phyloP scores from a whole-genome alignment of 1,140 invertebrate genomes.

The Telenomus remus region DNA sequence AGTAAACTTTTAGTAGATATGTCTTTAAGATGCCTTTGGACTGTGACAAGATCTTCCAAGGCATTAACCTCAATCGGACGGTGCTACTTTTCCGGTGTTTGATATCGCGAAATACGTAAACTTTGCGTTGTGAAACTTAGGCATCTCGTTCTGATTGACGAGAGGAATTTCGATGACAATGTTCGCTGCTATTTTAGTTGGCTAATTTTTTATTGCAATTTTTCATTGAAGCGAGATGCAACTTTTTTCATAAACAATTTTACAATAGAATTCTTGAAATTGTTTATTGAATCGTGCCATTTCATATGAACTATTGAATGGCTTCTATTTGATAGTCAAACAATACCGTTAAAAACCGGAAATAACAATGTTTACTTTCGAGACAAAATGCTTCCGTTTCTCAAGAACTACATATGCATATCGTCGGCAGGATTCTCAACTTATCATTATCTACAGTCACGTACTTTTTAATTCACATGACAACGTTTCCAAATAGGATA shows the following conservation, averaged over 20 bases:
- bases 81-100: conserved; percentile 44
- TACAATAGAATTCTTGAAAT: conserved; percentile 29
- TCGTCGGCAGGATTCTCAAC: conserved; percentile 25
- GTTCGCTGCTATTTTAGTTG: too few relatives aligned
- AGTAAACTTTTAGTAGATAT: conserved; percentile 22
- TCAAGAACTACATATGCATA: conserved; percentile 18
- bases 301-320: too few relatives aligned
- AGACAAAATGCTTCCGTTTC: conserved; percentile 43
- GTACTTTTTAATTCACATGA: conserved; percentile 5
- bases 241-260: too few relatives aligned
- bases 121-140: conserved; percentile 19
- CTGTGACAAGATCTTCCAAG: conserved; percentile 39
- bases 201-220: too few relatives aligned
- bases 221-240: too few relatives aligned
- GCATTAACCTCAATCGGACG: conserved; percentile 40
- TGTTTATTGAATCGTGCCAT: too few relatives aligned
- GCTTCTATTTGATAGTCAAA: conserved; percentile 14
- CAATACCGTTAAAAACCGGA: conserved; percentile 47
- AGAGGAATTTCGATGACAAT: conserved; percentile 21
- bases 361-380: conserved; percentile 30
- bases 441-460: conserved; percentile 28
- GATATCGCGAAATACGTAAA: conserved; percentile 31
- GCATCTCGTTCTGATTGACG: conserved; percentile 28
- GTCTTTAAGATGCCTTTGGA: conserved; percentile 18
- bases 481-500: conserved; percentile 2